phyloP scores from a whole-genome alignment of 2,888 invertebrate species.

The Siphlonurus alternatus region DNA sequence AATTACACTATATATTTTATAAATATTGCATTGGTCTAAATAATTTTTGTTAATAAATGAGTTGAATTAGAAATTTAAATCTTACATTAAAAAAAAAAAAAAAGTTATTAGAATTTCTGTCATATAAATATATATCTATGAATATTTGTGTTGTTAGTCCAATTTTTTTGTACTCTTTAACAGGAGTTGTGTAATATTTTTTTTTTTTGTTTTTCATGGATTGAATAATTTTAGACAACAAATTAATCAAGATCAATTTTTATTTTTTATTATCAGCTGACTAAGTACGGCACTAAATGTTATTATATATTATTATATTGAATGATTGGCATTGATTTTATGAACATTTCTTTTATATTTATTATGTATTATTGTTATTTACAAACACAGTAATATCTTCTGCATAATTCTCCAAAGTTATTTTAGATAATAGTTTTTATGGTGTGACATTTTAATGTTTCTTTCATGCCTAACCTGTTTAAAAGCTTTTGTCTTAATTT shows the following conservation, averaged over 20 bases:
- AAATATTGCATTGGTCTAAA: neutral
- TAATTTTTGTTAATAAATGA: neutral
- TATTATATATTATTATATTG: neutral
- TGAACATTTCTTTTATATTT: neutral
- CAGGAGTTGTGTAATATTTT: neutral
- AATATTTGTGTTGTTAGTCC: neutral
- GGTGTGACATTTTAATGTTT: too few species aligned
- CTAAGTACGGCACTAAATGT: neutral
- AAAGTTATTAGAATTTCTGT: neutral
- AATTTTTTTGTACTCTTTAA: neutral
- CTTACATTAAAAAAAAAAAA: neutral
- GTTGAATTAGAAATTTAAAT: neutral
- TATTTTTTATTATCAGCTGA: neutral
- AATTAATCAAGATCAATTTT: neutral
- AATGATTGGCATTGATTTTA: neutral
- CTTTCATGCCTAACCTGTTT: too few species aligned
- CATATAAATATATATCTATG: neutral
- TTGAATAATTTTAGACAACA: neutral
- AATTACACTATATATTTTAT: neutral
- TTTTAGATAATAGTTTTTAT: too few species aligned
- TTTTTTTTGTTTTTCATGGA: neutral
- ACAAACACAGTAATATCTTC: neutral
- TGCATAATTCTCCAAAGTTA: too few species aligned
- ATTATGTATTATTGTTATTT: neutral
- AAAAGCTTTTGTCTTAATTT: too few species aligned